Evolutionary conservation across 2,113 vertebrate species (phyloP), one percentile per base, ranked within the genome.

Genomic region (Oreochromis spilurus): DNA sequence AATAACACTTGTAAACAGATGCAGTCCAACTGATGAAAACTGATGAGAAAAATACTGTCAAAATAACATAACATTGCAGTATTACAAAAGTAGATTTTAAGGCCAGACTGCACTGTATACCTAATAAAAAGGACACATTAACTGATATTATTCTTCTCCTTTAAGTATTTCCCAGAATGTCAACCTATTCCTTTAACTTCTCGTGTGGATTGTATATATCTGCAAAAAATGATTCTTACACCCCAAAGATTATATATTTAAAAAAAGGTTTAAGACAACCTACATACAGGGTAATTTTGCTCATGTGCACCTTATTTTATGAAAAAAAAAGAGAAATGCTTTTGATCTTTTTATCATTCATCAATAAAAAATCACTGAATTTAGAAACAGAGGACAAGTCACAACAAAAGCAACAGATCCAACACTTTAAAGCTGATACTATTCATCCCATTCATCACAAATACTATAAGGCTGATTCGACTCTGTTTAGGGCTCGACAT

Each of bases 401-500:
- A 82, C 31, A 89, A 84, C 14, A 82, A 72, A 90, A 58, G 87
- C 48, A 91, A 52, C 31, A 38, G 55, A 93, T 82, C 65, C 53
- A 88, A 90, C 45, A 81, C 88, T 84, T 90, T 89, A 91, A 95
- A 94, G 91, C 85, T 87, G 70, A 90, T 79, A 77, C 85, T 86
- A 82, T 82, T 88, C 65, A 85, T 84, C 77, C 75, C 88, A 88
- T 87, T 87, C 84, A 86, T 80, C 57, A 88, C 87, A 70, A 92
- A 91, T 45, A 89, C 60, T 91, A 81, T 92, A 92, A 94, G 94
- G 92, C 93, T 84, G 91, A 75, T 89, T 88, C 60, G 82, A 87
- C 84, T 84, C 81, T 50, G 54, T 79, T 85, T 72, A 85, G 86
- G 85, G 92, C 85, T 93, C 86, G 9, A 86, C 88, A 62, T 52